Evolutionary conservation across 2,797 vertebrate genomes (phyloP).

Genomic region (Anas bahamensis): DNA sequence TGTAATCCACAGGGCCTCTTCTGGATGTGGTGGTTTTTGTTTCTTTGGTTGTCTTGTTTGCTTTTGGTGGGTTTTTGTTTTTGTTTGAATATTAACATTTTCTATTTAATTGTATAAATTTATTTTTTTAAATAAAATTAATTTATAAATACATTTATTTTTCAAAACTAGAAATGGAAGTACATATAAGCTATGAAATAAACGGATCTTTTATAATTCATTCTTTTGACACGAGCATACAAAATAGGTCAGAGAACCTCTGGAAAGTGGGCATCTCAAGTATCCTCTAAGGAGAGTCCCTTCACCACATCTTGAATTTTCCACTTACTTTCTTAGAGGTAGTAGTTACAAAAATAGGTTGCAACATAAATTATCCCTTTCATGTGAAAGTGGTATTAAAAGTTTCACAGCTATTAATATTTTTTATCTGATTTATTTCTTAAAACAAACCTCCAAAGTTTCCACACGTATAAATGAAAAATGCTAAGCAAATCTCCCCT

Average conservation of each 20-base stretch:
- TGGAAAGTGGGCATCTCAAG: background rate
- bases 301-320: background rate
- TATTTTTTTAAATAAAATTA: background rate
- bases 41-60: no score
- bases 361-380: background rate
- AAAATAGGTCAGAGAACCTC: slow-evolving; percentile 11
- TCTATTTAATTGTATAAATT: slow-evolving; percentile 15
- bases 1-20: background rate
- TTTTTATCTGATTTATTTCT: background rate
- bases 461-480: background rate
- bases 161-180: slow-evolving; percentile 26
- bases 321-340: background rate
- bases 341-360: background rate
- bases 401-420: background rate
- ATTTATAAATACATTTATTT: background rate
- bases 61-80: background rate
- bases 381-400: background rate
- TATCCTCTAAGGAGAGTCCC: slow-evolving; percentile 5
- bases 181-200: background rate
- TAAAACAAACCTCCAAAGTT: background rate
- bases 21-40: no score
- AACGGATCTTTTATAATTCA: slow-evolving; percentile 39
- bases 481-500: background rate
- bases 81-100: background rate
- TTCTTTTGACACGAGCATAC: background rate